A percentile compares a stretch with the other conserved stretches of the same genome.
Evolutionary conservation across 2,888 invertebrate genomes (phyloP).

Genomic region (Apotomis turbidana): DNA sequence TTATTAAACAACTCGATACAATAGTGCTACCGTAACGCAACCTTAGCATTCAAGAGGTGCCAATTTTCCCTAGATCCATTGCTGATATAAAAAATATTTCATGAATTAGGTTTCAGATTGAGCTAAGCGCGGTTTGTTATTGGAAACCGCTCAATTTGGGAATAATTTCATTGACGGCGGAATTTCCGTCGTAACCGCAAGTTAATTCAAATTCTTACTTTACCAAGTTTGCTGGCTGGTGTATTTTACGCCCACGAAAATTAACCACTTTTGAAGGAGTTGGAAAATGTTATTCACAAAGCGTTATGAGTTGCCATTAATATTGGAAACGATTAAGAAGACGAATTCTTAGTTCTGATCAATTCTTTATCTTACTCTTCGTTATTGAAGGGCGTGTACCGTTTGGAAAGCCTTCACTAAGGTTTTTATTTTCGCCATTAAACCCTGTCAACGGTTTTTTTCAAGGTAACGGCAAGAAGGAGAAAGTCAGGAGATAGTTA

Average conservation of each 20-base stretch:
- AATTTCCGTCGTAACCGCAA: not conserved
- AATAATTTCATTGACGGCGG: not conserved
- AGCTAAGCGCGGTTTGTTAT: not conserved
- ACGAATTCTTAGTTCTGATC: too few relatives aligned
- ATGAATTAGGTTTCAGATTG: not conserved
- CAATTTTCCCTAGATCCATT: not conserved
- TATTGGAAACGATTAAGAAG: too few relatives aligned
- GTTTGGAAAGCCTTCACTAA: too few relatives aligned
- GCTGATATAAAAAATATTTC: not conserved
- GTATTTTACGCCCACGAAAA: not conserved
- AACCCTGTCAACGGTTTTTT: too few relatives aligned
- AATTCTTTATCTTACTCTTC: too few relatives aligned
- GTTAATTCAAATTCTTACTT: not conserved
- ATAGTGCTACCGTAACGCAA: too few relatives aligned
- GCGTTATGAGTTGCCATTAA: too few relatives aligned
- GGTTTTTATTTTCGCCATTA: too few relatives aligned
- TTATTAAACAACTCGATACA: too few relatives aligned
- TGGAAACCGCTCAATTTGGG: not conserved
- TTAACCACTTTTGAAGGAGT: not conserved
- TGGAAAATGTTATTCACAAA: not conserved
- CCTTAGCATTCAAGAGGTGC: not conserved
- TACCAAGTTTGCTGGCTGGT: not conserved
- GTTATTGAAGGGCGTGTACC: too few relatives aligned
- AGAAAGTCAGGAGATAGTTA: too few relatives aligned
- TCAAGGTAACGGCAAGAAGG: too few relatives aligned